Evolutionary conservation across 2,888 invertebrate genomes (phyloP).

Genomic region (Drosophila prostipennis): DNA sequence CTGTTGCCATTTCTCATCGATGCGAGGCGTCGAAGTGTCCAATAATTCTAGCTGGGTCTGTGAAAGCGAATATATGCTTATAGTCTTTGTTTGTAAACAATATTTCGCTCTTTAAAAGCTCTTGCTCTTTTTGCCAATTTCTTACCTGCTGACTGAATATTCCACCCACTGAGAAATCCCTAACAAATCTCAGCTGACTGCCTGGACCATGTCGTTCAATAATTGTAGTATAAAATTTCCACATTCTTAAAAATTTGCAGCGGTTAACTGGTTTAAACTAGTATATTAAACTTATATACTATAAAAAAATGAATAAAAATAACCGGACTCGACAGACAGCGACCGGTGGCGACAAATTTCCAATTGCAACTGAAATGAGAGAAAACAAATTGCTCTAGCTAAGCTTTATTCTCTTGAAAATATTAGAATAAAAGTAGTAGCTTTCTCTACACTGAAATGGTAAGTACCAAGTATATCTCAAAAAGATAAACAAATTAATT

Average conservation of each 20-base stretch:
- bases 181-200: conserved; percentile 48
- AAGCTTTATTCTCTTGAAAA: conserved; percentile 15
- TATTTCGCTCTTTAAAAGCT: conserved; percentile 10
- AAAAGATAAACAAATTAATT: neutral
- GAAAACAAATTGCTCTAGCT: neutral
- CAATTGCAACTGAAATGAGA: conserved; percentile 35
- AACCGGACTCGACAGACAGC: neutral
- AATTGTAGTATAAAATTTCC: conserved; percentile 20
- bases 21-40: conserved; percentile 46
- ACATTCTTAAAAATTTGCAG: conserved; percentile 33
- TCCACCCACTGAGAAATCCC: conserved; percentile 32
- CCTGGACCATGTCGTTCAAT: neutral
- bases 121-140: conserved; percentile 8
- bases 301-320: neutral
- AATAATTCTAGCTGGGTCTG: conserved; percentile 44
- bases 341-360: conserved; percentile 33
- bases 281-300: conserved; percentile 8
- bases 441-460: neutral
- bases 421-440: neutral
- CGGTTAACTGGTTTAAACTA: neutral
- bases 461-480: neutral
- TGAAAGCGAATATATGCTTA: conserved; percentile 6
- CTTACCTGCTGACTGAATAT: conserved; percentile 63
- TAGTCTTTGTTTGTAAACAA: conserved; percentile 64
- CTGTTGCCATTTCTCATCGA: conserved; percentile 69